Evolutionary conservation across 2,797 vertebrate species (phyloP), one percentile per base, ranked within the genome.

Genomic region (Remorina albescens): DNA sequence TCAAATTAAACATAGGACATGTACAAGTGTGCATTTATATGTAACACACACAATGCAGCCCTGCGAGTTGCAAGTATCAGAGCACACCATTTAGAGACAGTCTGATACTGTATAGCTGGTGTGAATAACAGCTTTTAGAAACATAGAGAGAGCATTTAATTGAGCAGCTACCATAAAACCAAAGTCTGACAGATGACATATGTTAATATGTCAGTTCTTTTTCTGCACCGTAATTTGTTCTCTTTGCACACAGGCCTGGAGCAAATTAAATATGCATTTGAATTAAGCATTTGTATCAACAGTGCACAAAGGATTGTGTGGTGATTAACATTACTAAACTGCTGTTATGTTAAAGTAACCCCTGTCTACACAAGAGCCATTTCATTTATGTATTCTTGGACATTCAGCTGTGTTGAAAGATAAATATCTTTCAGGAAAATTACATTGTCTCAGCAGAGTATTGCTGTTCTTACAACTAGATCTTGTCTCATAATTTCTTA

Each of bases 121-220:
- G 23, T 39, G 25, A 74, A 53, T 74, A 76, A 63, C 65, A 66
- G 64, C 55, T 85, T 81, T 90, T 91, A 94, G 93, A 92, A 94
- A 87, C 84, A 89, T 76, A 69, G 86, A 92, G 92, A 92, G 88
- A 93, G 86, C 92, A 93, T 92, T 94, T 93, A 95, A 95, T 93
- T 89, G 87, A 94, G 92, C 92, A 90, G 89, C 78, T 34, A 80
- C 41, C 91, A 92, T 88, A 87, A 92, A 93, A 93, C 87, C 83
- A 83, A 82, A 91, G 92, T 86, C 92, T 94, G 86, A 80, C 91
- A 91, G 94, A 92, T 94, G 94, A 95, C 94, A 94, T 94, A 95
- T 95, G 95, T 93, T 96, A 96, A 96, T 95, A 90, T 78, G 91
- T 83, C 79, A 42, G 73, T 95, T 95, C 86, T 91, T 94, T 95